A percentile compares a stretch with the other conserved stretches of the same genome.
phyloP scores from a whole-genome alignment of 2,888 invertebrate genomes.

The Drosophila phalerata region DNA sequence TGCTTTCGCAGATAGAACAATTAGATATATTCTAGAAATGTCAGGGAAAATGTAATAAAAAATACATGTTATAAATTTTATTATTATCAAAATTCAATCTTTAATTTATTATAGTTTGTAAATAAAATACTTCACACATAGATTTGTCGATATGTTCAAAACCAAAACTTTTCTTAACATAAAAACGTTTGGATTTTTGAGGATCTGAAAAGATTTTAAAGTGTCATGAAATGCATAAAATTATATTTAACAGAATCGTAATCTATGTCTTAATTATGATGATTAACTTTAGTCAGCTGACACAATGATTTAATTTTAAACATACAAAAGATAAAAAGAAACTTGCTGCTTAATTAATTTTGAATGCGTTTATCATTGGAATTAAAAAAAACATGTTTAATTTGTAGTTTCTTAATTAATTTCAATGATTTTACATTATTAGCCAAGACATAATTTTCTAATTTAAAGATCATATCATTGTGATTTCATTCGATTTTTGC shows the following conservation, averaged over 20 bases:
- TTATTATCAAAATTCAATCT: background rate
- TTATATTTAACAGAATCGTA: too few relatives aligned
- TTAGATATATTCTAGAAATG: constrained; percentile 15
- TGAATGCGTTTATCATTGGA: background rate
- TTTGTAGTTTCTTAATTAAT: too few relatives aligned
- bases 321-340: too few relatives aligned
- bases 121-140: background rate
- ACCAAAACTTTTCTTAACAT: background rate
- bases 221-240: too few relatives aligned
- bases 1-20: constrained; percentile 1
- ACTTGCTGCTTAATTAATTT: background rate
- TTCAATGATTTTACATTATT: background rate
- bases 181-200: too few relatives aligned
- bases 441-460: background rate
- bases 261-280: background rate
- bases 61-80: background rate
- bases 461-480: too few relatives aligned
- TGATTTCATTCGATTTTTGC: background rate
- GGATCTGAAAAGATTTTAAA: too few relatives aligned
- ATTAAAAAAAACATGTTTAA: too few relatives aligned
- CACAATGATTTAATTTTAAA: too few relatives aligned
- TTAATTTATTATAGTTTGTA: background rate
- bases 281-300: too few relatives aligned
- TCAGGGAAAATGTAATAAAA: constrained; percentile 5
- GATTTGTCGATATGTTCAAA: background rate